A percentile compares a stretch with the other conserved stretches of the same genome.
phyloP scores from a whole-genome alignment of 2,888 invertebrate species.

The Phytoseiulus persimilis region DNA sequence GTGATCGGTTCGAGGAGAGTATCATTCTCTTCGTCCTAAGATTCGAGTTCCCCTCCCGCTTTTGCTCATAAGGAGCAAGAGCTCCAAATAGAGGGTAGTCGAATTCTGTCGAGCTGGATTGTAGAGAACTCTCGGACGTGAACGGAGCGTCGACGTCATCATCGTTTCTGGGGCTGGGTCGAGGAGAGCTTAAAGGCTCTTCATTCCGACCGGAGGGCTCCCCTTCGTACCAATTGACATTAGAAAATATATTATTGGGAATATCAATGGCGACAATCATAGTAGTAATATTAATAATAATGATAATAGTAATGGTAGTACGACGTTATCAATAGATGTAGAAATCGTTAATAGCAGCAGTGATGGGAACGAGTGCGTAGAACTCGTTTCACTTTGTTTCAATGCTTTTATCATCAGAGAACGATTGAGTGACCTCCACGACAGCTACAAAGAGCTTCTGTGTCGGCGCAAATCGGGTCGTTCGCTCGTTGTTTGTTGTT shows the following conservation, averaged over 20 bases:
- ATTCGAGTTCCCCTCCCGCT: neutral
- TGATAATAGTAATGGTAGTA: neutral
- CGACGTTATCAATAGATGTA: neutral
- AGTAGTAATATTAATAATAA: neutral
- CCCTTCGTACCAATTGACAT: neutral
- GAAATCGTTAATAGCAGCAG: neutral
- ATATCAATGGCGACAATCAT: neutral
- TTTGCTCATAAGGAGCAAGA: neutral
- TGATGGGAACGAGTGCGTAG: neutral
- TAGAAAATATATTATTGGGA: constrained; percentile 5
- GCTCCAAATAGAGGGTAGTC: neutral
- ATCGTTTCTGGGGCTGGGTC: neutral
- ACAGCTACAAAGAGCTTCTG: neutral
- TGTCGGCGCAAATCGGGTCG: neutral
- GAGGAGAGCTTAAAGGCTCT: neutral
- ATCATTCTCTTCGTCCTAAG: neutral
- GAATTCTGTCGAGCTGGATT: neutral
- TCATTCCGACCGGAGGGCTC: neutral
- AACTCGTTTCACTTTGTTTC: neutral
- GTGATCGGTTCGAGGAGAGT: neutral
- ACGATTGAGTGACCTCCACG: neutral
- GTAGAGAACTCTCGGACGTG: neutral
- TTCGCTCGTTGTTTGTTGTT: neutral
- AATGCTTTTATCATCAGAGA: neutral
- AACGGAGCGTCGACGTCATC: neutral